Percentiles rank a stretch among this genome's conserved stretches.
Evolutionary conservation across 2,888 invertebrate species (phyloP).

Genomic region (Caradrina kadenii): DNA sequence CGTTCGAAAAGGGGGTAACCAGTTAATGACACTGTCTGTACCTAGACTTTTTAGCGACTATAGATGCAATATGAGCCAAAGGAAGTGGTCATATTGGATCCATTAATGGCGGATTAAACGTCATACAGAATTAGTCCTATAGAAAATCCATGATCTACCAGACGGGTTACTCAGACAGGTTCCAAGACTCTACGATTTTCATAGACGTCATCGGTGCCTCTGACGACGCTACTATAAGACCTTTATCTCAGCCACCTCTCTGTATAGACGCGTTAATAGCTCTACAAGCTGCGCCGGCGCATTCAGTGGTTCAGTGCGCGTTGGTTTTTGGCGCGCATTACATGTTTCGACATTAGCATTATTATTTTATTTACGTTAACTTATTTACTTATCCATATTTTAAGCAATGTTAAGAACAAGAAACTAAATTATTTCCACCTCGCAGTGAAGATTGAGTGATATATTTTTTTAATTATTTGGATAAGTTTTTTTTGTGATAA

Average conservation of each 20-base stretch:
- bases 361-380: constrained; percentile 38
- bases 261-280: constrained; percentile 38
- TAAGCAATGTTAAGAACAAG: constrained; percentile 38
- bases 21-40: no score
- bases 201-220: constrained; percentile 24
- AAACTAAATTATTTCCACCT: constrained; percentile 25
- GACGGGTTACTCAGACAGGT: constrained; percentile 11
- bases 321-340: constrained; percentile 55
- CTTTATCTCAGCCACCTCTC: constrained; percentile 48
- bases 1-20: no score
- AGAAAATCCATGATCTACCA: background rate
- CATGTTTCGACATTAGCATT: constrained; percentile 43
- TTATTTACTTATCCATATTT: constrained; percentile 25
- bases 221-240: constrained; percentile 49
- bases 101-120: constrained; percentile 16
- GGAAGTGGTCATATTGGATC: constrained; percentile 17
- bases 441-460: constrained; percentile 57
- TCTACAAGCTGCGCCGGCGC: constrained; percentile 51
- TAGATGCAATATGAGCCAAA: background rate
- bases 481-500: constrained; percentile 26
- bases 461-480: constrained; percentile 34
- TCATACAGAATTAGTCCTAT: constrained; percentile 13
- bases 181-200: constrained; percentile 12
- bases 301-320: constrained; percentile 55
- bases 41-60: no score